Evolutionary conservation across 2,797 vertebrate genomes (phyloP).

Genomic region (Nasua narica): DNA sequence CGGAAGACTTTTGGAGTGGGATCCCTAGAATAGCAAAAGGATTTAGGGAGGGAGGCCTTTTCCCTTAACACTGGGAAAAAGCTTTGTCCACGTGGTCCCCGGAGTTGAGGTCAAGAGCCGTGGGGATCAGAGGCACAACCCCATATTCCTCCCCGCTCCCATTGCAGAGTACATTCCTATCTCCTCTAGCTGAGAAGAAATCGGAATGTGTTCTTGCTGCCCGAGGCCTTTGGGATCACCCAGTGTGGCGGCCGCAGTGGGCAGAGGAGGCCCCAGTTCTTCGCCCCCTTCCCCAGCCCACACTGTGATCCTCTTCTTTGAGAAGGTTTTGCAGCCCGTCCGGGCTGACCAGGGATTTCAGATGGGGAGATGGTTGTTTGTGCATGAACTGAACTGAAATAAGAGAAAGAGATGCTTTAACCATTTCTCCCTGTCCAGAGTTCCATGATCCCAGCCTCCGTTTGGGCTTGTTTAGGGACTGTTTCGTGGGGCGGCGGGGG

Average conservation of each 20-base stretch:
- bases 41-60: neutral
- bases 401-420: neutral
- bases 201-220: neutral
- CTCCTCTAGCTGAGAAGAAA: neutral
- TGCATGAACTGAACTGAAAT: neutral
- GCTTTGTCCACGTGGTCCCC: neutral
- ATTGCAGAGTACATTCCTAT: neutral
- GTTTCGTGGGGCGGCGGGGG: neutral
- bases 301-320: neutral
- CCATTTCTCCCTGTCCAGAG: neutral
- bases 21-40: neutral
- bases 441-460: neutral
- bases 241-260: neutral
- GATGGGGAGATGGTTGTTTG: neutral
- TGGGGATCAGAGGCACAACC: neutral
- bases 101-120: neutral
- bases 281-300: neutral
- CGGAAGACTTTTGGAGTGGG: neutral
- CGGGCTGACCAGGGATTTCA: neutral
- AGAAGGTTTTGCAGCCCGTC: neutral
- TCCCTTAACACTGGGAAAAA: neutral
- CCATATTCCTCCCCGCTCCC: neutral
- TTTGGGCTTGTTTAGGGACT: neutral
- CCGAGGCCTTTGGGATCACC: neutral
- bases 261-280: neutral